Base-by-base conservation (phyloP, 2,888 invertebrate species). In the Drosophila subsilvestris region DNA sequence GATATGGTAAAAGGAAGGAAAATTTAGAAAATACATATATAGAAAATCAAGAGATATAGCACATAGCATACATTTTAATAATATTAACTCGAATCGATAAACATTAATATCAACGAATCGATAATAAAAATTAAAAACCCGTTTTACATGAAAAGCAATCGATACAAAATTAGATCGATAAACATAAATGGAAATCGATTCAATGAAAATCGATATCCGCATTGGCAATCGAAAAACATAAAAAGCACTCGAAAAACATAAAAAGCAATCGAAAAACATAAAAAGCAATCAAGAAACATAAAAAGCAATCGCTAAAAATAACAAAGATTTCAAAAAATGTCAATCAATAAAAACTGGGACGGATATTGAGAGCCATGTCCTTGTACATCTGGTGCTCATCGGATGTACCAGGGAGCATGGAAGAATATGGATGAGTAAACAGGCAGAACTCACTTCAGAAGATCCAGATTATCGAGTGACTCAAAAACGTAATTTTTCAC, bases 381-480 rank as follows among this genome's bases (percentile, higher is more conserved):
- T 25, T 3, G 25, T 25, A 25, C 25, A 25, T 25, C 6, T 6
- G 14, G 9, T 42, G 9, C 42, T n/a, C n/a, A 37, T 54, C 25
- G 25, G 25, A 25, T 25, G 25, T 25, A 25, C 1, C 43, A 8
- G 22, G 6, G 10, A 27, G 7, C 20, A 25, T 9, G 1, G 5
- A 14, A 27, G 5, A 8, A 67, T 4, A 22, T 32, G 32, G 4
- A 32, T 12, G 32, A 32, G 29, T 10, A 0, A 32, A 37, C 18
- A 56, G 48, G 10, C 9, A 29, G 5, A 77, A 86, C 88, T 89
- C 76, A 91, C 91, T 76, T 78, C 32, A 90, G 86, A 43, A 88
- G 27, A 3, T 80, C 42, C 32, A 92, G 75, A 32, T 90, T 79
- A 48, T 91, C 78, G 10, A 93, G 92, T 25, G 89, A 79, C 63